Percentiles rank a stretch among this genome's conserved stretches.
phyloP scores from a whole-genome alignment of 2,888 invertebrate genomes.

The Hetaerina titia region DNA sequence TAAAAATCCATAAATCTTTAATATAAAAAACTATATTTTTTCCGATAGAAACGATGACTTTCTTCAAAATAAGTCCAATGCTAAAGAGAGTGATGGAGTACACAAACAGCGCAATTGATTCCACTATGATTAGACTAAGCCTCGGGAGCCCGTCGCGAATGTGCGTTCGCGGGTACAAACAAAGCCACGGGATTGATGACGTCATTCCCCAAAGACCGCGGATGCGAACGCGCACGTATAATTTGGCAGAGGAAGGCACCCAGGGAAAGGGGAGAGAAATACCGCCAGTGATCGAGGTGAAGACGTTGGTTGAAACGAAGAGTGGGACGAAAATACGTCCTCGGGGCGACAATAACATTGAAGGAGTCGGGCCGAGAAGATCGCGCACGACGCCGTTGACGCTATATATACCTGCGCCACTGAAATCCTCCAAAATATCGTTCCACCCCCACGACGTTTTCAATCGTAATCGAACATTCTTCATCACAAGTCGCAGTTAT shows the following conservation, averaged over 20 bases:
- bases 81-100: too few relatives aligned
- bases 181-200: not conserved
- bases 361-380: not conserved
- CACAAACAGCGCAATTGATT: not conserved
- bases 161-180: not conserved
- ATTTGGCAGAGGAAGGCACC: not conserved
- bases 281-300: not conserved
- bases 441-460: not conserved
- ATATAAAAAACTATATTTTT: too few relatives aligned
- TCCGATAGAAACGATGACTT: too few relatives aligned
- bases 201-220: not conserved
- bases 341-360: constrained; percentile 29
- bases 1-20: too few relatives aligned
- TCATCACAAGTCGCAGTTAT: too few relatives aligned
- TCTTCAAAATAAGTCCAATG: too few relatives aligned
- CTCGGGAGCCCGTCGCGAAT: not conserved
- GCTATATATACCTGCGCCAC: not conserved
- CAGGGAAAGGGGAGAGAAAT: not conserved
- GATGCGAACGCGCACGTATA: not conserved
- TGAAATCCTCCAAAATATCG: not conserved
- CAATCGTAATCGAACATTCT: not conserved
- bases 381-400: not conserved
- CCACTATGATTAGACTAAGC: not conserved
- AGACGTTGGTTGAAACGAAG: constrained; percentile 33
- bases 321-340: constrained; percentile 44